Percentiles rank a stretch among this genome's conserved stretches.
Conservation (phyloP, 2,888 invertebrate species). For the Myathropa florea region DNA sequence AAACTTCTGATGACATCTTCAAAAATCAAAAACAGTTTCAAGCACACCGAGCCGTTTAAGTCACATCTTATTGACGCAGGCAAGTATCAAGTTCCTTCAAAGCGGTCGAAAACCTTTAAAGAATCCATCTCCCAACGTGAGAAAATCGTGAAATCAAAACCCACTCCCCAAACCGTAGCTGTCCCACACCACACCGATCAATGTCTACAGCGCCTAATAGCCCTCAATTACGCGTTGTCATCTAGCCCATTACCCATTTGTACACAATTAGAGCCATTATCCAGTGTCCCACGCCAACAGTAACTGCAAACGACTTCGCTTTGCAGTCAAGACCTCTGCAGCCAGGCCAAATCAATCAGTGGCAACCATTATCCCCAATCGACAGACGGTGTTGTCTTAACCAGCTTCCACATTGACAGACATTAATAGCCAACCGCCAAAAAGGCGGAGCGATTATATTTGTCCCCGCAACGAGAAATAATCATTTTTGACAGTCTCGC, state of each 20-base stretch:
- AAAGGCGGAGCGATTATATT: neutral
- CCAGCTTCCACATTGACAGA: constrained; percentile 38
- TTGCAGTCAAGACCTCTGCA: constrained; percentile 33
- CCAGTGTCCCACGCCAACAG: constrained; percentile 10
- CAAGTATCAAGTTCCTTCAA: neutral
- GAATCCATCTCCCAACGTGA: neutral
- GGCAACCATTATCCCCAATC: constrained; percentile 6
- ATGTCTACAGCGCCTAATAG: constrained; percentile 16
- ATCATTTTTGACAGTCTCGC: constrained; percentile 37
- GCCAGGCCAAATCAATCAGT: constrained; percentile 43
- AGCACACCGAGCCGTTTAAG: neutral
- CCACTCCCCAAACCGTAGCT: neutral
- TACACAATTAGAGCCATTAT: neutral
- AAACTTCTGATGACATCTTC: neutral
- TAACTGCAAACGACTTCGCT: neutral
- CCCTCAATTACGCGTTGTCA: constrained; percentile 13
- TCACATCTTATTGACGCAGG: neutral
- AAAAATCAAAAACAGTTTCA: neutral
- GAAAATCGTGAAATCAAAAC: neutral
- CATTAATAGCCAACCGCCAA: constrained; percentile 18
- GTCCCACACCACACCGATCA: neutral
- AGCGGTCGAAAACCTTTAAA: neutral
- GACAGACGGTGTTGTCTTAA: constrained; percentile 29
- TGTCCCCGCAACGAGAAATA: constrained; percentile 35
- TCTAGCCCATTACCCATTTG: constrained; percentile 10